phyloP scores from a whole-genome alignment of 1,140 invertebrate species.

The Oppia nitens region DNA sequence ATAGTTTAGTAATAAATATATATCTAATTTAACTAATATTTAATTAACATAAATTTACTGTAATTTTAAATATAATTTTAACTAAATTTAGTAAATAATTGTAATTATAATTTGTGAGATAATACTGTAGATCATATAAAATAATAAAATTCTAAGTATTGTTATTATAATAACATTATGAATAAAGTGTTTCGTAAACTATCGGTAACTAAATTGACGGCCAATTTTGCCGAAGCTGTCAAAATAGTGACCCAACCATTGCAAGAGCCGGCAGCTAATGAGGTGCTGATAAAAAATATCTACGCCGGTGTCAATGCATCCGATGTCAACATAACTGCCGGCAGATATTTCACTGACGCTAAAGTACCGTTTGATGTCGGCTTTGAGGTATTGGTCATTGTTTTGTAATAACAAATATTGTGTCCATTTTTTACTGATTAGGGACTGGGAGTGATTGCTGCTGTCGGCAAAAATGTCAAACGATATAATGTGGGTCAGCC shows the following conservation, averaged over 20 bases:
- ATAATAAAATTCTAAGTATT: no score
- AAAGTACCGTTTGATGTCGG: constrained; percentile 15
- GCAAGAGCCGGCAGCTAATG: neutral
- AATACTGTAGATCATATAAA: no score
- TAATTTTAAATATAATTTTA: no score
- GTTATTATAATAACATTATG: neutral
- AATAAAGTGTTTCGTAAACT: constrained; percentile 1
- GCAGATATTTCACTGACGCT: constrained; percentile 12
- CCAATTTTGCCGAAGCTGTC: constrained; percentile 8
- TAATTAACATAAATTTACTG: no score
- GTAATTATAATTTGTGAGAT: no score
- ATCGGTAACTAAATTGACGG: neutral
- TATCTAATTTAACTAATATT: no score
- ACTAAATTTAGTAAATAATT: no score
- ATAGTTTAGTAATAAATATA: no score
- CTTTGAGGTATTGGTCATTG: constrained; percentile 18
- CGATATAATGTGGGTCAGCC: constrained; percentile 20
- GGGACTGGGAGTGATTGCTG: constrained; percentile 8
- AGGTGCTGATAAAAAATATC: constrained; percentile 13
- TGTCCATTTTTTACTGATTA: neutral
- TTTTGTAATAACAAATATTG: no score
- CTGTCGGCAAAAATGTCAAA: constrained; percentile 15
- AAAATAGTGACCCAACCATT: neutral
- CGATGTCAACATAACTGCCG: constrained; percentile 17
- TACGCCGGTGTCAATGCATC: constrained; percentile 19